phyloP scores from a whole-genome alignment of 2,797 vertebrate species.

The Alexandromys oeconomus region DNA sequence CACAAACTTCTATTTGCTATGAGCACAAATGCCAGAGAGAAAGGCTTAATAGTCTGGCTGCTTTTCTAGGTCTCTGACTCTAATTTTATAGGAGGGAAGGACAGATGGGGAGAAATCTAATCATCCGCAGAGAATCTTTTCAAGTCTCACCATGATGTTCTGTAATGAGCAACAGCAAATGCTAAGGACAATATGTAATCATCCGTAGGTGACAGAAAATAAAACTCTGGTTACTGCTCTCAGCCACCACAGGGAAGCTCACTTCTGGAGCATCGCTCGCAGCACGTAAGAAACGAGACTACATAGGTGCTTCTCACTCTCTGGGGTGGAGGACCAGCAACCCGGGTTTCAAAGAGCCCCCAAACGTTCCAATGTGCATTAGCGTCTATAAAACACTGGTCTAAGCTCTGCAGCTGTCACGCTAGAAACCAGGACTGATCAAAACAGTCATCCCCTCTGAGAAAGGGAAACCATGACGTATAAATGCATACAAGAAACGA shows the following conservation, averaged over 20 bases:
- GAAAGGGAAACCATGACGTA: background rate
- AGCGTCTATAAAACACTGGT: background rate
- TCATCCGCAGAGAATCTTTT: constrained; percentile 9
- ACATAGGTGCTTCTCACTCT: background rate
- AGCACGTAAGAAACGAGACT: background rate
- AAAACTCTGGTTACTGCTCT: background rate
- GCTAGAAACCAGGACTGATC: constrained; percentile 28
- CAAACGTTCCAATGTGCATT: background rate
- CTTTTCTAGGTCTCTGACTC: background rate
- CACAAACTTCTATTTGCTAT: constrained; percentile 60
- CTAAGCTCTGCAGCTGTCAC: background rate
- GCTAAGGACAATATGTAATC: background rate
- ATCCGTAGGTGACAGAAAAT: constrained; percentile 10
- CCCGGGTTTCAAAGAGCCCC: background rate
- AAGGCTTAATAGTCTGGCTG: constrained; percentile 39
- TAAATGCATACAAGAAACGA: background rate
- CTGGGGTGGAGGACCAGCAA: background rate
- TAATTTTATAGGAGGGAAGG: constrained; percentile 1
- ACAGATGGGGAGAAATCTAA: background rate
- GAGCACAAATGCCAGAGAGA: background rate
- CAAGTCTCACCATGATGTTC: background rate
- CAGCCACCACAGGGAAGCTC: background rate
- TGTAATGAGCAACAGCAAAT: background rate
- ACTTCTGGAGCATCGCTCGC: background rate
- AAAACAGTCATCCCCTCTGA: background rate